Evolutionary conservation across 2,888 invertebrate genomes (phyloP), one percentile per base, ranked within the genome.

Genomic region (Caenorhabditis sp.): DNA sequence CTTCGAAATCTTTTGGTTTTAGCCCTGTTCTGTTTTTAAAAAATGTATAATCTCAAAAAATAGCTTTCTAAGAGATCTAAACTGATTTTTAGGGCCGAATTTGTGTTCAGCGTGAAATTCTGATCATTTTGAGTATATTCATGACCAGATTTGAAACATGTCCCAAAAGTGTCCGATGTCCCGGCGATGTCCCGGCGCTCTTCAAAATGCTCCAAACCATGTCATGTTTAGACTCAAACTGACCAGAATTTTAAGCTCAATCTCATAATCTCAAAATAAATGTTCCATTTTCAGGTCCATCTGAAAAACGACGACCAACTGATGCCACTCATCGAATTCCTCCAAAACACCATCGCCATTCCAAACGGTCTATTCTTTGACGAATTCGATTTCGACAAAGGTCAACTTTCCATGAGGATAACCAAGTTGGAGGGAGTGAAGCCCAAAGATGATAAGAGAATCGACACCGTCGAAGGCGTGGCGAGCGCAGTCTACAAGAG

Each of bases 401-500:
- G 80, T 12, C 82, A 82, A 58, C 73, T 87, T 7, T 85, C 85
- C 0, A 84, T 87, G 76, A 74, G 84, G 67, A 85, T 87, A 60
- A 76, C 80, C 0, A 76, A 83, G 52, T 74, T 80, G 53, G 74
- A 71, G 52, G 80, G 74, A 52, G 65, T 63, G 10, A 76, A 80
- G 49, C 72, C 69, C n/a, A 72, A 78, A 60, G 68, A 64, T 31
- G 84, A 83, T 58, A 83, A 83, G 70, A 54, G 81, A 59, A 72
- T 86, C n/a, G 83, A 82, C 61, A 80, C 83, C 38, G 84, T 84
- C 20, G 84, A 83, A 62, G 84, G 84, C 57, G 83, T 87, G 27
- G 86, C 87, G n/a, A 77, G 86, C 26, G 85, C 85, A 58, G 86
- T 87, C 54, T 87, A 87, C 78, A 87, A 87, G 59, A 80, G 87